Conservation (phyloP, 2,113 vertebrate species). For the Ranitomeya imitator region DNA sequence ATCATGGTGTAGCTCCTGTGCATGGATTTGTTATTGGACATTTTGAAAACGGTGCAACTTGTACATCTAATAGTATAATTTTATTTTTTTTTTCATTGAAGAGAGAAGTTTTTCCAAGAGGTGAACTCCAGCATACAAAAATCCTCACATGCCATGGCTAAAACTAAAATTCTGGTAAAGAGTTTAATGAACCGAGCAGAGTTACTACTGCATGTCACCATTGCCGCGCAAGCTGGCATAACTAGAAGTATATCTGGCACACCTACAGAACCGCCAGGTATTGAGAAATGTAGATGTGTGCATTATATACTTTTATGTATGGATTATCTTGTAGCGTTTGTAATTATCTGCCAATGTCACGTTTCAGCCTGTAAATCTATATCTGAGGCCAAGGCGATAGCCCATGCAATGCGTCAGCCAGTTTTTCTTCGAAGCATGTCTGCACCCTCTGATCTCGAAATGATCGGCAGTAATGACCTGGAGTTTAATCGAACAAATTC, state of each 20-base stretch:
- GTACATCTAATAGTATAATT: background rate
- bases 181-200: slow-evolving; percentile 97
- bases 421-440: slow-evolving; percentile 98
- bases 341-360: background rate
- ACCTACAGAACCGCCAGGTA: slow-evolving; percentile 91
- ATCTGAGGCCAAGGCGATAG: slow-evolving; percentile 87
- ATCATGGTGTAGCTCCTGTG: too few species aligned
- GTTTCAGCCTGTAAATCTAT: slow-evolving; percentile 88
- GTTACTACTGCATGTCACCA: slow-evolving; percentile 91
- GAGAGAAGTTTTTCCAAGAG: slow-evolving; percentile 97
- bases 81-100: slow-evolving; percentile 59
- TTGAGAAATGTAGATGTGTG: background rate
- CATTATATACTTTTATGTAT: too few species aligned
- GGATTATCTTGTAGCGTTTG: background rate
- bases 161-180: slow-evolving; percentile 91
- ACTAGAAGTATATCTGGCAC: slow-evolving; percentile 86
- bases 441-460: slow-evolving; percentile 95
- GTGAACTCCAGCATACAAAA: slow-evolving; percentile 84
- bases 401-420: slow-evolving; percentile 87
- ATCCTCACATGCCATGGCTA: slow-evolving; percentile 79
- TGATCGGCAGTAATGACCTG: slow-evolving; percentile 93
- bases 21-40: too few species aligned
- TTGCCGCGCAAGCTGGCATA: slow-evolving; percentile 88
- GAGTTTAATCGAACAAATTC: slow-evolving; percentile 89
- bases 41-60: background rate